Evolutionary conservation across 2,797 vertebrate genomes (phyloP), one percentile per base, ranked within the genome.

Genomic region (Astyanax mexicanus): DNA sequence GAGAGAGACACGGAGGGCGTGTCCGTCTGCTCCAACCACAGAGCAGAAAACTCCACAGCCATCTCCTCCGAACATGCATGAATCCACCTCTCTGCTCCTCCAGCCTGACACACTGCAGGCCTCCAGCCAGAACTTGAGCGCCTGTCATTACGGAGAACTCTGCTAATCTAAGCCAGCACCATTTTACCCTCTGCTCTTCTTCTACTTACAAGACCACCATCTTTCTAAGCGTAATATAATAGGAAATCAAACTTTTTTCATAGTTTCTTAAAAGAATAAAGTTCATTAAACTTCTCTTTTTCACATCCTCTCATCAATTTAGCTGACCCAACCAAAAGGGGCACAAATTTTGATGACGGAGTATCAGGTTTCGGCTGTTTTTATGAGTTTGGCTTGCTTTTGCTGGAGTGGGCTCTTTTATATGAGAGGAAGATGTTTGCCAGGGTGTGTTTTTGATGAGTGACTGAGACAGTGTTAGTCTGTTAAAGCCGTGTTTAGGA

Each of bases 21-120:
- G 60, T 65, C 68, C 6, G 40, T 47, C 58, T 27, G 68, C 75
- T 71, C 68, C 75, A 65, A 65, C 49, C 75, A 65, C 58, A 77
- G 60, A 29, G 60, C 67, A 65, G 58, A 40, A 42, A 70, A 45
- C 38, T 37, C 60, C 10, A 55, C 47, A 27, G 38, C 60, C 60
- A 21, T 60, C 47, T 64, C 74, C 37, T 42, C 55, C 67, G 51
- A 45, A 69, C 27, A 15, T 23, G 29, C 17, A 65, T 27, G 62
- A 23, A 57, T 74, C 72, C 72, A 67, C 62, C 21, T 57, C 62
- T 32, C 38, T 47, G 6, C 51, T 12, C 9, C 58, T 6, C 35
- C 38, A 10, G 32, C 38, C 9, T 21, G 42, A 68, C 52, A 58
- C 4, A 7, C 42, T 27, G 29, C 29, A 58, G 38, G 12, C 38